phyloP scores from a whole-genome alignment of 2,113 vertebrate species.

The Vanacampus margaritifer region DNA sequence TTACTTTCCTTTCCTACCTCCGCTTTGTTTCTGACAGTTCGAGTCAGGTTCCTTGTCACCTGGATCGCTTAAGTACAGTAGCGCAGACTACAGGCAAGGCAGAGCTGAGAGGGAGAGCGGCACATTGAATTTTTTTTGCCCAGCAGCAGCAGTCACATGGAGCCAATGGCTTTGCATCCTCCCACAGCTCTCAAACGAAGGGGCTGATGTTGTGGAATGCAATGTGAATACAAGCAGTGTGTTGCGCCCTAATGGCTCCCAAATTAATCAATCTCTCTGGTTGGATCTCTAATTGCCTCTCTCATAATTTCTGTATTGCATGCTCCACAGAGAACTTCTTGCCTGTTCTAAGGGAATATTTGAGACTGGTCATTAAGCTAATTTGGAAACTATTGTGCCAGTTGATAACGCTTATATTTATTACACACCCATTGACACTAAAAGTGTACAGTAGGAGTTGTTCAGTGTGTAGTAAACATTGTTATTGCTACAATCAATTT shows the following conservation, averaged over 20 bases:
- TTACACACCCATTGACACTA: constrained; percentile 20
- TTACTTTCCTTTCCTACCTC: constrained; percentile 17
- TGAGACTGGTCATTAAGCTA: constrained; percentile 4
- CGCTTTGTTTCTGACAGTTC: constrained; percentile 47
- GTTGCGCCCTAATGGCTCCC: constrained; percentile 47
- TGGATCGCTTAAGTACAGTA: constrained; percentile 52
- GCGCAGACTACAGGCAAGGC: background rate
- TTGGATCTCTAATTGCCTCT: constrained; percentile 23
- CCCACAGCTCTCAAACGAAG: constrained; percentile 39
- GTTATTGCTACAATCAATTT: constrained; percentile 10
- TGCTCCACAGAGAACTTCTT: constrained; percentile 20
- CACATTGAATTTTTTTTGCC: constrained; percentile 28
- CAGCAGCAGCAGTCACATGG: constrained; percentile 14
- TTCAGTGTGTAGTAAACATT: constrained; percentile 22
- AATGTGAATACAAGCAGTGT: constrained; percentile 35
- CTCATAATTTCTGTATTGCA: constrained; percentile 9
- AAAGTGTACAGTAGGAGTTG: background rate
- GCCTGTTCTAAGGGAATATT: constrained; percentile 6
- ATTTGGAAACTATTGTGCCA: constrained; percentile 7
- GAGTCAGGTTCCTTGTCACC: constrained; percentile 54
- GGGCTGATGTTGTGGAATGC: constrained; percentile 40
- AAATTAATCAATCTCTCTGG: constrained; percentile 36
- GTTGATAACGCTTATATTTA: constrained; percentile 14
- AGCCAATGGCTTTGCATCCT: constrained; percentile 22
- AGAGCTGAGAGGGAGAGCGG: constrained; percentile 18